Conservation (phyloP, 2,797 vertebrate genomes). For the Bovichtus variegatus region DNA sequence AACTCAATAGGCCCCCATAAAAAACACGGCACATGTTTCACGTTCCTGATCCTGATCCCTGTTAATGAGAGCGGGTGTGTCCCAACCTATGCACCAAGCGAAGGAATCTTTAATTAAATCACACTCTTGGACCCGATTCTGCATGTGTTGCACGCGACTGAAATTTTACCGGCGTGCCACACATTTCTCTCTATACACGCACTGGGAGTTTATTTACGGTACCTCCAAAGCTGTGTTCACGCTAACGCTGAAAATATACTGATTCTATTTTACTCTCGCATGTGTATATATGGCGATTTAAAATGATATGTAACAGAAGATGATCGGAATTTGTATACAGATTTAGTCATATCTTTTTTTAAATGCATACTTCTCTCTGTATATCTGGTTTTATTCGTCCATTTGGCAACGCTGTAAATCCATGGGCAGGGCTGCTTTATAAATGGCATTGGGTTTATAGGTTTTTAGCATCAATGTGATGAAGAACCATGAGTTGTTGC, state of each 20-base stretch:
- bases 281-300: not conserved
- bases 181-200: constrained; percentile 46
- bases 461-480: not conserved
- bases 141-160: constrained; percentile 65
- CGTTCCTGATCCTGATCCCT: constrained; percentile 68
- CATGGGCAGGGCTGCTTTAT: not conserved
- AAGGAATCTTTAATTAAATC: constrained; percentile 77
- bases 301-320: constrained; percentile 24
- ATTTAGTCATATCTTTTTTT: constrained; percentile 30
- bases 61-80: constrained; percentile 68
- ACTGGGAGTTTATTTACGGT: constrained; percentile 55
- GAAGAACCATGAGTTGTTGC: not conserved
- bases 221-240: constrained; percentile 14
- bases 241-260: constrained; percentile 19
- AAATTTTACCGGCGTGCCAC: constrained; percentile 58
- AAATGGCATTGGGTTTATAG: not conserved
- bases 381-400: not conserved
- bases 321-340: constrained; percentile 23
- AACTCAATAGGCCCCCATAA: constrained; percentile 56
- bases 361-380: not conserved
- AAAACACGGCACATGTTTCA: constrained; percentile 48
- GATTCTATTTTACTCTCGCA: not conserved
- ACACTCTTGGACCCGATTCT: constrained; percentile 56
- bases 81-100: constrained; percentile 33
- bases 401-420: not conserved